Percentiles rank a stretch among this genome's conserved stretches.
Evolutionary conservation across 2,797 vertebrate genomes (phyloP).

Genomic region (Parotocinclus haroldoi): DNA sequence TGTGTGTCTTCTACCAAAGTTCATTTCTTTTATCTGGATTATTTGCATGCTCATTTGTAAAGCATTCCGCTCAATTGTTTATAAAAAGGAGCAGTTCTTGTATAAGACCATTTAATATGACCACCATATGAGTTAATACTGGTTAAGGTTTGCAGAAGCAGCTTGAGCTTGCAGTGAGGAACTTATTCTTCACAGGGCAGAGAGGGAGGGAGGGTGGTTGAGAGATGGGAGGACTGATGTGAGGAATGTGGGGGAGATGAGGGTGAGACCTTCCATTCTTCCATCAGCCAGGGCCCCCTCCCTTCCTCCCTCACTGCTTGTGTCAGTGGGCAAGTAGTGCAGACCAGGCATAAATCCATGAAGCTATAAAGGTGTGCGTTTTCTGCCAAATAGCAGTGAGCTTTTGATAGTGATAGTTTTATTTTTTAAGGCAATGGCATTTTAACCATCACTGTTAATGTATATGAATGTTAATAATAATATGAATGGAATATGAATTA

Average conservation of each 20-base stretch:
- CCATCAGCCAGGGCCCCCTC: constrained; percentile 21
- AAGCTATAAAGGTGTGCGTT: not conserved
- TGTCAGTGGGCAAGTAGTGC: not conserved
- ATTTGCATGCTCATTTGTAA: too few relatives aligned
- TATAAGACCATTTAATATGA: not conserved
- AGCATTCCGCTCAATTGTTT: too few relatives aligned
- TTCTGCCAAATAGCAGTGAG: too few relatives aligned
- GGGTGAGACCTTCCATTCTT: constrained; percentile 62
- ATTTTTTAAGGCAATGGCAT: too few relatives aligned
- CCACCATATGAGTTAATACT: not conserved
- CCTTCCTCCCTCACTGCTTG: constrained; percentile 10
- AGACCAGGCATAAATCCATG: not conserved
- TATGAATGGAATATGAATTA: too few relatives aligned
- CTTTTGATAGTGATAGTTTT: too few relatives aligned
- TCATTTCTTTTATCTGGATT: too few relatives aligned
- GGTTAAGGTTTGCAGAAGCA: not conserved
- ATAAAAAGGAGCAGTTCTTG: too few relatives aligned
- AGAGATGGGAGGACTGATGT: constrained; percentile 30
- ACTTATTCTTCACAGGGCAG: not conserved
- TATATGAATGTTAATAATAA: too few relatives aligned
- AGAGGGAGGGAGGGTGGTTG: constrained; percentile 46
- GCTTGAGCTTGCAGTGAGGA: not conserved
- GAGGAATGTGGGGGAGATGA: constrained; percentile 81
- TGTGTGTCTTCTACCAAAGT: too few relatives aligned
- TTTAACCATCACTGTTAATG: too few relatives aligned